Evolutionary conservation across 2,797 vertebrate genomes (phyloP), one percentile per base, ranked within the genome.

Genomic region (Aeoliscus strigatus): DNA sequence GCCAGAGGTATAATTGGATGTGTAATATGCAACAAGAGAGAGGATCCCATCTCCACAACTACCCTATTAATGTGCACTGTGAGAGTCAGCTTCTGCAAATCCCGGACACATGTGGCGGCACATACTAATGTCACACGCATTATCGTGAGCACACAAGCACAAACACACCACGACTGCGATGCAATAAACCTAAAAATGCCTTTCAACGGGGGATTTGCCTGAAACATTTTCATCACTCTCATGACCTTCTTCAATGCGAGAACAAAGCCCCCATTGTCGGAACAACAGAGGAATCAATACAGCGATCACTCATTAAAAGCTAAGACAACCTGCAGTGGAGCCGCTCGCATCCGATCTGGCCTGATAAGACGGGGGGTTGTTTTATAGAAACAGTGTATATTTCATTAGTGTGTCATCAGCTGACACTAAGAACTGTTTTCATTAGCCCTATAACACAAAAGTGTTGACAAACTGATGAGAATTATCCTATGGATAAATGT

Each of bases 1-100:
- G 70, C 69, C 75, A 66, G 74, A 70, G 71, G 79, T 84, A 80
- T 82, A 86, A 86, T 74, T 84, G 77, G 66, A 73, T 81, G 71
- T 75, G 72, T 72, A 76, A 81, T 74, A 61, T 71, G 72, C 58
- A 82, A 69, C 75, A 79, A 79, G 66, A 79, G 60, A 75, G 65
- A 67, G 75, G 52, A 72, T 75, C 69, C 77, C 71, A 79, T 84
- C 74, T 79, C 74, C 55, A 70, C 59, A 68, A 65, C 73, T 51
- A 64, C 36, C 51, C 35, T 32, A 69, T 71, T 79, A 79, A 75
- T 56, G 49, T 62, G 60, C 63, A 57, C 59, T 32, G 54, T 57
- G 64, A 81, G 67, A 78, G 43, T 57, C 64, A 48, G 57, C 33
- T 48, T 71, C 42, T 39, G 59, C 49, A 64, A 65, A 56, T 60